Evolutionary conservation across 92 coral and sea anemone genomes (phyloP).

Genomic region (Metridium senile): DNA sequence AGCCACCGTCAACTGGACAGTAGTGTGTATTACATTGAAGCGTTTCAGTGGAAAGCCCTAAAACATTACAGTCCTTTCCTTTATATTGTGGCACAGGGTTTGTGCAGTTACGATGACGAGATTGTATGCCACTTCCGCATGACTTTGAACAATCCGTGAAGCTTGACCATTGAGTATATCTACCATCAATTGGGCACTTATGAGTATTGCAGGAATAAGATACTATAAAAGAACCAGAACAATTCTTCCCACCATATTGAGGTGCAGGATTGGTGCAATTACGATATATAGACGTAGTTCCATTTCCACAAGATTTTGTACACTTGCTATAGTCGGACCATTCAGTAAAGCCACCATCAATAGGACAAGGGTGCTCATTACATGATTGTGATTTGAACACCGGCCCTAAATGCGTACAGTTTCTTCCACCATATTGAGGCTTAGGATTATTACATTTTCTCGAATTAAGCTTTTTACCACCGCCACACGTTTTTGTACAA

Average conservation of each 20-base stretch:
- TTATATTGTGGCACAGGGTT: slow-evolving; percentile 64
- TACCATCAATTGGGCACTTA: slow-evolving; percentile 78
- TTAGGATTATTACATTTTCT: slow-evolving; percentile 59
- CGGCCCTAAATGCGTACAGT: slow-evolving; percentile 55
- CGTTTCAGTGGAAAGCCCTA: slow-evolving; percentile 61
- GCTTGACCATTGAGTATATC: slow-evolving; percentile 72
- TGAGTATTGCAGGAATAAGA: slow-evolving; percentile 40
- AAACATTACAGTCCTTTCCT: slow-evolving; percentile 63
- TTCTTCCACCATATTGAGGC: slow-evolving; percentile 57
- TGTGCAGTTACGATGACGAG: slow-evolving; percentile 65
- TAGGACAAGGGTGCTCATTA: slow-evolving; percentile 56
- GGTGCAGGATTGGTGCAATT: slow-evolving; percentile 76
- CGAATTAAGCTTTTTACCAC: slow-evolving; percentile 37
- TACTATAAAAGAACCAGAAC: slow-evolving; percentile 53
- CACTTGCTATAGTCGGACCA: slow-evolving; percentile 74
- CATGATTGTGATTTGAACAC: slow-evolving; percentile 15
- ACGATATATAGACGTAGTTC: slow-evolving; percentile 53
- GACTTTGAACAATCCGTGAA: slow-evolving; percentile 73
- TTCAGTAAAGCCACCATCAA: slow-evolving; percentile 62
- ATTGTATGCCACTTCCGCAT: slow-evolving; percentile 72
- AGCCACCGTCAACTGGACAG: slow-evolving; percentile 80
- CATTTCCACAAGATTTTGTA: slow-evolving; percentile 71
- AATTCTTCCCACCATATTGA: slow-evolving; percentile 72
- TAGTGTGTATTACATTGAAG: slow-evolving; percentile 47
- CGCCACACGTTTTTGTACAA: slow-evolving; percentile 60